Percentiles rank a stretch among this genome's conserved stretches.
Evolutionary conservation across 2,113 vertebrate genomes (phyloP).

Genomic region (Amblyopsis rosae): DNA sequence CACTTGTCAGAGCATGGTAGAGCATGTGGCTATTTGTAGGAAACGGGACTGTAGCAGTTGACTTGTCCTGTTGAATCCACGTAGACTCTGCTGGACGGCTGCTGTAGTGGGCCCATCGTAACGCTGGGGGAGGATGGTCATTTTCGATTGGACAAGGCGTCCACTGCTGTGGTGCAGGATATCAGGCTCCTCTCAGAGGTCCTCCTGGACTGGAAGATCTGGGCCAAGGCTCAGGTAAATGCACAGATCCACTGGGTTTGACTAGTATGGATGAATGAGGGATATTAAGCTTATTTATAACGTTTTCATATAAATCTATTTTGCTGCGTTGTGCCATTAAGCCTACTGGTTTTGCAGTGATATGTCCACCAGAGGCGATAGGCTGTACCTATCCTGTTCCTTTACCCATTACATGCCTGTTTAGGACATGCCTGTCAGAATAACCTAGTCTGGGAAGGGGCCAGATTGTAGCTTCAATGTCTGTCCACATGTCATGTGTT

Average conservation of each 20-base stretch:
- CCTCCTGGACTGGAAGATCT: slow-evolving; percentile 96
- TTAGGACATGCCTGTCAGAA: too few species aligned
- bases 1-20: slow-evolving; percentile 2
- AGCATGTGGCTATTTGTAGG: neutral
- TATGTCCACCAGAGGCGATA: too few species aligned
- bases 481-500: too few species aligned
- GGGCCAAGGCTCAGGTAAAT: slow-evolving; percentile 83
- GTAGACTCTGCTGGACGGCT: slow-evolving; percentile 90
- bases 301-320: too few species aligned
- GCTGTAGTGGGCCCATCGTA: slow-evolving; percentile 87
- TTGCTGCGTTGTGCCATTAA: too few species aligned
- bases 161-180: slow-evolving; percentile 89
- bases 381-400: too few species aligned
- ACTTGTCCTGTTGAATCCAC: slow-evolving; percentile 19
- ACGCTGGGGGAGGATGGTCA: slow-evolving; percentile 80
- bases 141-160: slow-evolving; percentile 82
- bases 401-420: too few species aligned
- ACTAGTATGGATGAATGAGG: too few species aligned
- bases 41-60: slow-evolving; percentile 10
- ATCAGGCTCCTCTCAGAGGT: slow-evolving; percentile 87
- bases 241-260: neutral
- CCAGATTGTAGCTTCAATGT: too few species aligned
- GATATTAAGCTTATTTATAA: too few species aligned
- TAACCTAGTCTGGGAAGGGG: too few species aligned
- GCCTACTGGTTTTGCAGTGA: too few species aligned